Evolutionary conservation across 2,113 vertebrate species (phyloP).

Genomic region (Rhinolophus ferrumequinum): DNA sequence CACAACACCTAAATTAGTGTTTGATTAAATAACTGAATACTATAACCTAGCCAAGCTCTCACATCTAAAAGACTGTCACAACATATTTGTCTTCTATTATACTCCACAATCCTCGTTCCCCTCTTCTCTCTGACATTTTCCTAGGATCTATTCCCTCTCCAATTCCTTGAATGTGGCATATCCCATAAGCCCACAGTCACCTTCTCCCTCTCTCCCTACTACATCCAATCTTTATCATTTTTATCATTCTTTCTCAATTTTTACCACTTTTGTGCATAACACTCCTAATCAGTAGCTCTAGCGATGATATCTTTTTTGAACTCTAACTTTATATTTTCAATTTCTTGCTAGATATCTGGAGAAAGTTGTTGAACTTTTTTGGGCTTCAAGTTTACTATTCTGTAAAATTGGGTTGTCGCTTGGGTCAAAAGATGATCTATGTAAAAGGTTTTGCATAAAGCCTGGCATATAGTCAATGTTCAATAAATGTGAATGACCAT

Average conservation of each 20-base stretch:
- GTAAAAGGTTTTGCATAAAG: neutral
- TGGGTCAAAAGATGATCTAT: neutral
- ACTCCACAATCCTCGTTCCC: neutral
- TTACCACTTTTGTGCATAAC: neutral
- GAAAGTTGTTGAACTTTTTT: neutral
- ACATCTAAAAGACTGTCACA: neutral
- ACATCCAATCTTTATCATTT: neutral
- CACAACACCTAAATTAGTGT: neutral
- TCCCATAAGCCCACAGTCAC: neutral
- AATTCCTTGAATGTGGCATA: neutral
- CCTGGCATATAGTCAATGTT: neutral
- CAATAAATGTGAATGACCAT: neutral
- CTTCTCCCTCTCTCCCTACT: neutral
- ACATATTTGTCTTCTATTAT: neutral
- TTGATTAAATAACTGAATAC: neutral
- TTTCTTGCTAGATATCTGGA: neutral
- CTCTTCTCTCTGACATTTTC: neutral
- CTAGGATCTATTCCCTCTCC: neutral
- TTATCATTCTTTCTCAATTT: neutral
- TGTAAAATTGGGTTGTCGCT: neutral
- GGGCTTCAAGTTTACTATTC: neutral
- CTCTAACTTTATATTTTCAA: neutral
- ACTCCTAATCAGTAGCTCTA: neutral
- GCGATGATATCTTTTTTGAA: neutral
- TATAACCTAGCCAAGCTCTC: neutral